phyloP scores from a whole-genome alignment of 2,888 invertebrate genomes.

The Anthoptus insignis region DNA sequence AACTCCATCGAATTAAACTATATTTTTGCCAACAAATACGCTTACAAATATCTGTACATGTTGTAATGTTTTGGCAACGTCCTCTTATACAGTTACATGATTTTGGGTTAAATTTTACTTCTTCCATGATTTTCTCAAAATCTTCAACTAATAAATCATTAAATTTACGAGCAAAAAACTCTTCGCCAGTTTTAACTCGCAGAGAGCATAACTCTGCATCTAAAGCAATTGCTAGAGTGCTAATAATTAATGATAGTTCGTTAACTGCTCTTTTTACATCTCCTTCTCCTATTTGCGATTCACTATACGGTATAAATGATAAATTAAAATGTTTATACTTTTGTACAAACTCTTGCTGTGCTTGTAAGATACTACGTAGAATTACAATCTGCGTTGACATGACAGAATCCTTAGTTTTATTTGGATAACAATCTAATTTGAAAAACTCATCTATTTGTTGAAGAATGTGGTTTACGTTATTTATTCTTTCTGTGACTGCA shows the following conservation, averaged over 20 bases:
- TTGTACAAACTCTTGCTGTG: constrained; percentile 59
- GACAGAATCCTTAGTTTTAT: constrained; percentile 47
- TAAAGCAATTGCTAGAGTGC: constrained; percentile 58
- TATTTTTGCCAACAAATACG: constrained; percentile 65
- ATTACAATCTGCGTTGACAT: constrained; percentile 56
- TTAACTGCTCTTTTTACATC: constrained; percentile 43
- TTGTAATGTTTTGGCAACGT: constrained; percentile 50
- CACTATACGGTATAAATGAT: constrained; percentile 12
- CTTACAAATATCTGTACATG: constrained; percentile 62
- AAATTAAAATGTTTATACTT: constrained; percentile 49
- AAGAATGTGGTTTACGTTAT: constrained; percentile 56
- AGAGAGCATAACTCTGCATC: constrained; percentile 60
- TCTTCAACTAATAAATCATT: constrained; percentile 38
- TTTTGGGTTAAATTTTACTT: constrained; percentile 51
- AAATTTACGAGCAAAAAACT: constrained; percentile 38
- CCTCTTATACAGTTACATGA: constrained; percentile 61
- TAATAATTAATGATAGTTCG: constrained; percentile 61
- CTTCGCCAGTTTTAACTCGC: constrained; percentile 33
- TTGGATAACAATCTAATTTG: constrained; percentile 56
- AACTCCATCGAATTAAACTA: constrained; percentile 62
- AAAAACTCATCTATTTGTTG: constrained; percentile 55
- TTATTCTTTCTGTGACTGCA: constrained; percentile 61
- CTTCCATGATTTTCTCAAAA: constrained; percentile 39
- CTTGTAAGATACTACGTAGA: constrained; percentile 57
- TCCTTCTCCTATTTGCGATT: constrained; percentile 7